Conservation (phyloP, 2,888 invertebrate species). For the Amphipoea lucens region DNA sequence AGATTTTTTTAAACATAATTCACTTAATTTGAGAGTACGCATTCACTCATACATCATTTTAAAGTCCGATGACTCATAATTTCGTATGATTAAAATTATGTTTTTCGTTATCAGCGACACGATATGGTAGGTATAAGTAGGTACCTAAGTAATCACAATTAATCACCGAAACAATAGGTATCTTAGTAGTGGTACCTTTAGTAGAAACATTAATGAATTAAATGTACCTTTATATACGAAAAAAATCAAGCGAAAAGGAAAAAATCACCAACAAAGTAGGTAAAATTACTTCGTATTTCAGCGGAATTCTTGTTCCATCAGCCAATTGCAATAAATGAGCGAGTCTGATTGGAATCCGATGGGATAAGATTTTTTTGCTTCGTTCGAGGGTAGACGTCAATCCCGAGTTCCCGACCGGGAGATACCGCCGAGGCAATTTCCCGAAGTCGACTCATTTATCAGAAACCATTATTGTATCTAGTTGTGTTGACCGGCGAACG, state of each 20-base stretch:
- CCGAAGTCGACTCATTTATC: slow-evolving; percentile 77
- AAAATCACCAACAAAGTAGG: slow-evolving; percentile 64
- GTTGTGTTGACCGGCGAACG: slow-evolving; percentile 63
- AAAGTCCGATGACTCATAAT: neutral
- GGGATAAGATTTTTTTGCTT: slow-evolving; percentile 80
- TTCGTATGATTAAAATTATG: neutral
- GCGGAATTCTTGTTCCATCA: slow-evolving; percentile 80
- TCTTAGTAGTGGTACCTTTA: neutral
- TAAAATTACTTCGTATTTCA: slow-evolving; percentile 75
- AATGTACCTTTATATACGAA: slow-evolving; percentile 21
- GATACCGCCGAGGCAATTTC: slow-evolving; percentile 80
- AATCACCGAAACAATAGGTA: neutral
- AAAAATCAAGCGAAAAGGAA: slow-evolving; percentile 34
- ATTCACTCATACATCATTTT: neutral
- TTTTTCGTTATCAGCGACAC: neutral
- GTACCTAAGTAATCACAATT: neutral
- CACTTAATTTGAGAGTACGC: no score
- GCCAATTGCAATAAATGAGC: slow-evolving; percentile 85
- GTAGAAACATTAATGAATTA: neutral
- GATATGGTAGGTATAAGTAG: neutral
- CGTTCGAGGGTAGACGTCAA: slow-evolving; percentile 74
- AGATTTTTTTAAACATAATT: neutral
- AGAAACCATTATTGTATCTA: slow-evolving; percentile 78
- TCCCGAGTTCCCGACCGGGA: slow-evolving; percentile 64
- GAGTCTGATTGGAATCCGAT: slow-evolving; percentile 84